Evolutionary conservation across 2,888 invertebrate species (phyloP).

Genomic region (Alloscopus bannaensis): DNA sequence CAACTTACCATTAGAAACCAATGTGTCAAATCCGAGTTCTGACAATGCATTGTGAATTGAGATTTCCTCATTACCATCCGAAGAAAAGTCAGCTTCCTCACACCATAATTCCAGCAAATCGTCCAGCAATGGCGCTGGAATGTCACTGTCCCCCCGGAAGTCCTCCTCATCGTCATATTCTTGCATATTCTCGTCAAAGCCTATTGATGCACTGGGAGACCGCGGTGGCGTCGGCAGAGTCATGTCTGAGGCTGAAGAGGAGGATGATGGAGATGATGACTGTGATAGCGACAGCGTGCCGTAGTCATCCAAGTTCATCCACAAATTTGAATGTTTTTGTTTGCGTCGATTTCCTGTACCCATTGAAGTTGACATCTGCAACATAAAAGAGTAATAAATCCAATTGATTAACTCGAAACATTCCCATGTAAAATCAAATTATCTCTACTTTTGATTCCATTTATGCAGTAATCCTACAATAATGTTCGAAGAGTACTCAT

Average conservation of each 20-base stretch:
- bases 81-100: constrained; percentile 58
- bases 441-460: no score
- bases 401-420: not conserved
- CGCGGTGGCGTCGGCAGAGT: constrained; percentile 69
- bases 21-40: constrained; percentile 66
- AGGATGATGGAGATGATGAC: constrained; percentile 37
- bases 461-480: no score
- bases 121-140: constrained; percentile 68
- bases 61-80: constrained; percentile 59
- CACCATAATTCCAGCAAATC: constrained; percentile 69
- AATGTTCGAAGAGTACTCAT: no score
- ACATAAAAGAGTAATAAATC: constrained; percentile 21
- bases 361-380: constrained; percentile 64
- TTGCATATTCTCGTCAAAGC: constrained; percentile 54
- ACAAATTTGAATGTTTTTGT: constrained; percentile 60
- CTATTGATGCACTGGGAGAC: constrained; percentile 59
- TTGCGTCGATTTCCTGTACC: constrained; percentile 60
- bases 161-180: constrained; percentile 59
- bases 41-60: constrained; percentile 64
- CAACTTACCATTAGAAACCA: constrained; percentile 48
- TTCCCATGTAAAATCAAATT: no score
- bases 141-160: constrained; percentile 35
- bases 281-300: constrained; percentile 42
- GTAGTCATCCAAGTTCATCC: constrained; percentile 59
- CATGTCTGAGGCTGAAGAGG: constrained; percentile 58